A percentile compares a stretch with the other conserved stretches of the same genome.
Evolutionary conservation across 2,113 vertebrate species (phyloP).

Genomic region (Ifrita kowaldi): DNA sequence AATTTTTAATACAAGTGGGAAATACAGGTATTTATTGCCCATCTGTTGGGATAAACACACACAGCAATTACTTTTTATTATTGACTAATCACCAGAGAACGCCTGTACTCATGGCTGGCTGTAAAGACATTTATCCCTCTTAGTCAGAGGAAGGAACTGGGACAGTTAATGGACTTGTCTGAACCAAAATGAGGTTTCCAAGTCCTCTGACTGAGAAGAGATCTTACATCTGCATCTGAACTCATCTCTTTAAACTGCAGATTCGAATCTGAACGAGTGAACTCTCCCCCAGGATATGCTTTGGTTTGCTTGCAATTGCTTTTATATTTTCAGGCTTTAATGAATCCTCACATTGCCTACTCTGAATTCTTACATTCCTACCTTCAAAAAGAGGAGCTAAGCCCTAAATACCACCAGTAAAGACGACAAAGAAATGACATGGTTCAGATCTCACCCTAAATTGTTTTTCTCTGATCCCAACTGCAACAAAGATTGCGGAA

Average conservation of each 20-base stretch:
- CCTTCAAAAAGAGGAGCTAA: not conserved
- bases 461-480: not conserved
- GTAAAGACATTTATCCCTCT: not conserved
- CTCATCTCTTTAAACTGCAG: not conserved
- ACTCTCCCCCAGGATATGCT: not conserved
- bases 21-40: not conserved
- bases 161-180: not conserved
- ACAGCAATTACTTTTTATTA: not conserved
- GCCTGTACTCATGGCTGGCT: not conserved
- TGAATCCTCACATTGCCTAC: not conserved
- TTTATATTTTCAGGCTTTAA: not conserved
- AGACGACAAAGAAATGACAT: not conserved
- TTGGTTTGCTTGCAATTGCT: not conserved
- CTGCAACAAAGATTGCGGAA: not conserved
- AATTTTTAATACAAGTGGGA: not conserved
- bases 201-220: not conserved
- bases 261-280: not conserved
- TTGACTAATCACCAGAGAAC: not conserved
- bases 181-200: not conserved
- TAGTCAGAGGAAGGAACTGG: not conserved
- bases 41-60: not conserved
- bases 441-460: not conserved
- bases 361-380: not conserved
- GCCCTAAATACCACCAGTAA: not conserved
- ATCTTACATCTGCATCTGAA: not conserved